Evolutionary conservation across 2,888 invertebrate genomes (phyloP), one percentile per base, ranked within the genome.

Genomic region (Chirona hameri): DNA sequence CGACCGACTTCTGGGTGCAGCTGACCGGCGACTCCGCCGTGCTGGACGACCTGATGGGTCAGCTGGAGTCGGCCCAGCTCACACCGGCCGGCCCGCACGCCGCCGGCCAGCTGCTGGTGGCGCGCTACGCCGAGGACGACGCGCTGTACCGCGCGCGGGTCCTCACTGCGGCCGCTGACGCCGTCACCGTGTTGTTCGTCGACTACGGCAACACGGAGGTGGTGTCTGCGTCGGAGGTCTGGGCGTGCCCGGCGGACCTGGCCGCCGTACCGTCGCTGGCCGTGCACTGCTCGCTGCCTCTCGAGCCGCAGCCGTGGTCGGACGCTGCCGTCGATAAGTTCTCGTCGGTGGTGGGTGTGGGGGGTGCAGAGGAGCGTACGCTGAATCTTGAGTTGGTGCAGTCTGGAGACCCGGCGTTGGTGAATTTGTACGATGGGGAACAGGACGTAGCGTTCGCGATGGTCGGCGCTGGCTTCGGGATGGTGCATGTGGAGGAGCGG

Each of bases 391-490:
- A 76, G 76, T 46, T 76, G 76, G 76, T 76, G 46, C 21, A 21
- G 9, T 0, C 76, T 24, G 76, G 46, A 39, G 76, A 76, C 39
- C 76, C 76, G 76, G 76, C 76, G 27, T 3, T 52, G 12, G 80
- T 80, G n/a, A 80, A 80, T 29, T 27, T 80, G 52, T 80, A 27
- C 52, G 55, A 52, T 5, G 52, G 27, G 5, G 18, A 48, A 27
- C 27, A 27, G 55, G 80, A 80, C 80, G 80, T 80, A 52, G 80
- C 80, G 52, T 80, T 80, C 29, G 80, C n/a, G 27, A 52, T 80
- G 80, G 80, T 80, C 52, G 80, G 80, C 27, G 80, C 80, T 27
- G 80, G 80, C 15, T 55, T 80, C 80, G 55, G 80, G 52, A 80
- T n/a, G 52, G 55, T 55, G n/a, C 80, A 52, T 27, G 80, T 52